phyloP scores from a whole-genome alignment of 2,888 invertebrate species.

The Agrochola macilenta region DNA sequence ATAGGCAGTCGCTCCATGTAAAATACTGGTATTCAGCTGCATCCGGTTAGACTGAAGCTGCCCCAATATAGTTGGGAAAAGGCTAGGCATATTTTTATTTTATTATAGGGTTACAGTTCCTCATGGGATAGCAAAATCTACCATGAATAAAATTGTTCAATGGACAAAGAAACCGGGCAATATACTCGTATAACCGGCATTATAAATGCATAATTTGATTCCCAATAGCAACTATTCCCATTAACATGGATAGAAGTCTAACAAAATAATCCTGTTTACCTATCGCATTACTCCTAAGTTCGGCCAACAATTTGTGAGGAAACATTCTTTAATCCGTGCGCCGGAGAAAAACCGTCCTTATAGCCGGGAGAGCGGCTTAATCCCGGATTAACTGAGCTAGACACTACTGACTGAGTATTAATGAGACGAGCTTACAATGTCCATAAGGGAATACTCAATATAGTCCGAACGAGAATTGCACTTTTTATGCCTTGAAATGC shows the following conservation, averaged over 20 bases:
- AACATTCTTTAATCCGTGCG: constrained; percentile 55
- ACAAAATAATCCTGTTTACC: constrained; percentile 36
- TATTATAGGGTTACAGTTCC: no score
- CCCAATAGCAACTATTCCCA: background rate
- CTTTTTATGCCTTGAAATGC: background rate
- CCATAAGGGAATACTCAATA: background rate
- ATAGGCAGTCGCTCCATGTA: no score
- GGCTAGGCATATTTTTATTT: no score
- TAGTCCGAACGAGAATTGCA: background rate
- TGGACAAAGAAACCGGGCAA: background rate
- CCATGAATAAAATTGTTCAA: background rate
- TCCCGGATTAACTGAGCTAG: constrained; percentile 51
- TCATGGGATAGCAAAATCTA: no score
- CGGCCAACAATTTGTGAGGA: constrained; percentile 51
- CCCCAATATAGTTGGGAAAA: no score
- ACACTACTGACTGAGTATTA: constrained; percentile 37
- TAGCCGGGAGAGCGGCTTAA: constrained; percentile 35
- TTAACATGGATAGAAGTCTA: constrained; percentile 1
- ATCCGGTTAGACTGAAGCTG: no score
- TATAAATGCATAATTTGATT: background rate
- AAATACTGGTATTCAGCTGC: no score
- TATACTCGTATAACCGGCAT: no score
- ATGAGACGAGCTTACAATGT: constrained; percentile 31
- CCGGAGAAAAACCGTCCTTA: constrained; percentile 51
- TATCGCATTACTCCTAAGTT: constrained; percentile 31